Evolutionary conservation across 2,888 invertebrate species (phyloP).

Genomic region (Volucella zonaria): DNA sequence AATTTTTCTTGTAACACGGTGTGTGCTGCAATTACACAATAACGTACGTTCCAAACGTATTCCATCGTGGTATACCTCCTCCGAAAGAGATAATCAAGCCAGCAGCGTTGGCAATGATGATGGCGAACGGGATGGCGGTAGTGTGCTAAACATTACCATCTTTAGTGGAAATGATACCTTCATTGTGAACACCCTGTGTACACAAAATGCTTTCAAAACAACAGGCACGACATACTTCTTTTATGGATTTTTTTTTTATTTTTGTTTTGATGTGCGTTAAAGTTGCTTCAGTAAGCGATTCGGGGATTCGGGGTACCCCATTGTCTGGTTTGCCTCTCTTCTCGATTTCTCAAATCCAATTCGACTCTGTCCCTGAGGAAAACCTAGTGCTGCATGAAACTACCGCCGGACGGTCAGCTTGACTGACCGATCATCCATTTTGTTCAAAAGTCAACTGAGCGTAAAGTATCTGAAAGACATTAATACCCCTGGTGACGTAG

Average conservation of each 20-base stretch:
- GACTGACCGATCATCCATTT: slow-evolving; percentile 53
- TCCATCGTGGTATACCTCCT: slow-evolving; percentile 21
- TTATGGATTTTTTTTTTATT: neutral
- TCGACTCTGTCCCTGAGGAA: too few relatives aligned
- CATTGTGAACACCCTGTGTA: slow-evolving; percentile 45
- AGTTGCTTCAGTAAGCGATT: neutral
- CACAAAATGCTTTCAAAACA: neutral
- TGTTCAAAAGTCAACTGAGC: slow-evolving; percentile 61
- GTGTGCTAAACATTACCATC: slow-evolving; percentile 69
- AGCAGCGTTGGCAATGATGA: neutral
- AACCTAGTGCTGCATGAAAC: too few relatives aligned
- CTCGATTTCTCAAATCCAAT: too few relatives aligned
- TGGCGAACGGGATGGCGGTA: slow-evolving; percentile 11
- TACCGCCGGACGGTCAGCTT: neutral
- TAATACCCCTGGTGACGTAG: slow-evolving; percentile 53
- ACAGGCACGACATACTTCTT: slow-evolving; percentile 55
- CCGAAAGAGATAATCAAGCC: slow-evolving; percentile 64
- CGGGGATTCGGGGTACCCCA: too few relatives aligned
- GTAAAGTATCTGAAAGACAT: slow-evolving; percentile 65
- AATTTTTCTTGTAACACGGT: slow-evolving; percentile 47
- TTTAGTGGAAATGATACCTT: slow-evolving; percentile 65
- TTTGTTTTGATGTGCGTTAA: slow-evolving; percentile 42
- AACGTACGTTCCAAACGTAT: neutral
- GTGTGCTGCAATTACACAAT: slow-evolving; percentile 53
- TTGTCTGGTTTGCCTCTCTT: too few relatives aligned